Evolutionary conservation across 2,113 vertebrate genomes (phyloP), one percentile per base, ranked within the genome.

Genomic region (Bucco capensis): DNA sequence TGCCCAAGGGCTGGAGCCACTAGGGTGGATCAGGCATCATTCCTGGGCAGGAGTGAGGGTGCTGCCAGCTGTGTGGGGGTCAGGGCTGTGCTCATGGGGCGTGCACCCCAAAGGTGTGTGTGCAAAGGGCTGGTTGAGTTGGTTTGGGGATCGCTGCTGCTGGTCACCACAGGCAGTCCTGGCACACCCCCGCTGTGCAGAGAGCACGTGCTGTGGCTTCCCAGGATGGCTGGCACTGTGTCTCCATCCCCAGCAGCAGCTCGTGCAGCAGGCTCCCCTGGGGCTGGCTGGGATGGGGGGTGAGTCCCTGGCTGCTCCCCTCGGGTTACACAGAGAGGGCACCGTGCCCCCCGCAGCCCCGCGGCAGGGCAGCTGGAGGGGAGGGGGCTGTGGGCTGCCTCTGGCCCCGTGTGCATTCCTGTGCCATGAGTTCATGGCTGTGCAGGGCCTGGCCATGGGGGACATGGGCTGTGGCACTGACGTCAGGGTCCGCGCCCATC

Each of bases 401-500:
- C 35, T 24, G 5, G 79, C 88, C 77, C 58, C 3, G 24, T 13
- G 83, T 73, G 90, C 95, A 96, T 96, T 96, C 94, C 94, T 95
- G 75, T 88, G 79, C 85, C 79, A 8, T 96, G 95, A 95, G 92
- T 91, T 96, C 85, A 94, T 70, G 82, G 90, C 78, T 92, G 89
- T 2, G 9, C 27, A 13, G 11, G 18, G 91, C 72, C 78, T 6
- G 23, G 73, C 71, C 14, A 35, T 17, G 90, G 67, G 83, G 83
- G 65, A 71, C 83, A 11, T 4, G 51, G 79, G 89, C 80, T 5
- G 33, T 5, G 3, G 24, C 0, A 10, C 49, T 90, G 89, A 96
- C 85, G 79, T 95, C 93, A 96, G 82, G 60, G 93, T 61, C 95
- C 58, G 88, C 71, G 33, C 95, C 94, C 95, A 93, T 92, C 93